Conservation (phyloP, 2,888 invertebrate species). For the Marronus borbonicus region DNA sequence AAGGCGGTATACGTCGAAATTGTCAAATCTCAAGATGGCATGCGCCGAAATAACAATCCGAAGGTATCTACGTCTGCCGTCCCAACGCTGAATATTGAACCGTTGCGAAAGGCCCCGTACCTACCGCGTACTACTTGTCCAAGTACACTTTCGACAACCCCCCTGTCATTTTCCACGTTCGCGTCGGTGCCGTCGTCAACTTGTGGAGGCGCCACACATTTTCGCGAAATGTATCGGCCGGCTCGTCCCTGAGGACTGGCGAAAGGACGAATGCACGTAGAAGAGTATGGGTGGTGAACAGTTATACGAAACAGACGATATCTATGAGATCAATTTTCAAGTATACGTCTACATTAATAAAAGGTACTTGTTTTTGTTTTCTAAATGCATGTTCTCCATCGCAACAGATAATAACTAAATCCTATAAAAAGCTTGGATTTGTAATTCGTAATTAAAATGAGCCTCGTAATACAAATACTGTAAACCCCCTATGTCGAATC, state of each 20-base stretch:
- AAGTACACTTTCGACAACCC: no score
- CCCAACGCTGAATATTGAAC: constrained; percentile 5
- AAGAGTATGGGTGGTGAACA: constrained; percentile 3
- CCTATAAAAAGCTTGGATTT: no score
- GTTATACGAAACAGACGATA: neutral
- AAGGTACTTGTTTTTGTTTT: neutral
- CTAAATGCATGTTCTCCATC: no score
- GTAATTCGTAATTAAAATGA: no score
- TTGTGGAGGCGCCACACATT: no score
- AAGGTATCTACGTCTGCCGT: neutral
- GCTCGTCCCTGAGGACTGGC: neutral
- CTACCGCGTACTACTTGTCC: neutral
- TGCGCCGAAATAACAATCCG: neutral
- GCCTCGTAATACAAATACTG: no score
- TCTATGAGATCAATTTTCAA: neutral
- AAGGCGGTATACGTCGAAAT: no score
- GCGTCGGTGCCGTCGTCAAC: no score
- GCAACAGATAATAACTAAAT: no score
- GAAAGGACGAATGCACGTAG: neutral
- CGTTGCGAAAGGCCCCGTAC: neutral
- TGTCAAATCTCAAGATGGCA: neutral
- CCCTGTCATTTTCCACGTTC: no score
- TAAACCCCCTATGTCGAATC: no score
- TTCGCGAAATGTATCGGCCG: neutral
- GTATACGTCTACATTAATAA: neutral